Evolutionary conservation across 2,113 vertebrate genomes (phyloP).

Genomic region (Oryzias celebensis): DNA sequence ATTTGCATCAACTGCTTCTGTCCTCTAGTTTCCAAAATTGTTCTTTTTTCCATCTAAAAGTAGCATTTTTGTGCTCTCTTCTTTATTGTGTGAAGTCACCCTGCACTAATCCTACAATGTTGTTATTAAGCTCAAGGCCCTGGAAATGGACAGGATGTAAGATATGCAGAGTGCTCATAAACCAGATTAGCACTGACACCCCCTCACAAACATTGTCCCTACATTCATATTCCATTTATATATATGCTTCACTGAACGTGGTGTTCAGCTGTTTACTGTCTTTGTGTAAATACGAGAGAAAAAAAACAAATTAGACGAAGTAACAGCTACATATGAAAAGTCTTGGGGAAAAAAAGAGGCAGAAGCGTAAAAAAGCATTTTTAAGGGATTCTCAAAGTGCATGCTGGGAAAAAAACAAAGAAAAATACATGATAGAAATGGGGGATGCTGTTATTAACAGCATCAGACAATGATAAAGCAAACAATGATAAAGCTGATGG

Average conservation of each 20-base stretch:
- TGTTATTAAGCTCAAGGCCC: slow-evolving; percentile 76
- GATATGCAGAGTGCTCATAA: slow-evolving; percentile 74
- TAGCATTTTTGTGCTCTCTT: slow-evolving; percentile 35
- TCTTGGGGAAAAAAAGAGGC: slow-evolving; percentile 7
- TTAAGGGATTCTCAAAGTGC: slow-evolving; percentile 1
- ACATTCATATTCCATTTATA: slow-evolving; percentile 70
- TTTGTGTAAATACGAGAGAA: slow-evolving; percentile 17
- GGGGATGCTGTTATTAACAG: slow-evolving; percentile 28
- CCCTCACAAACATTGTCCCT: slow-evolving; percentile 68
- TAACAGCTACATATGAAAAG: slow-evolving; percentile 17
- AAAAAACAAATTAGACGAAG: slow-evolving; percentile 12
- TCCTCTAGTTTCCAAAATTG: slow-evolving; percentile 30
- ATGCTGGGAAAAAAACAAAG: slow-evolving; percentile 26
- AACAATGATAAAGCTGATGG: slow-evolving; percentile 1
- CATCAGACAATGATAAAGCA: slow-evolving; percentile 23
- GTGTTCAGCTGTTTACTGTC: slow-evolving; percentile 40
- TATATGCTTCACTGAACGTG: slow-evolving; percentile 60
- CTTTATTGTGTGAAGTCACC: slow-evolving; percentile 74
- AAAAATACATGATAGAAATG: slow-evolving; percentile 25
- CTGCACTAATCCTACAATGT: slow-evolving; percentile 76
- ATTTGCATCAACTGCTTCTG: neutral
- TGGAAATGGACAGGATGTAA: slow-evolving; percentile 73
- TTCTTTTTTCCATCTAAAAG: slow-evolving; percentile 30
- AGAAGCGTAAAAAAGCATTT: slow-evolving; percentile 1
- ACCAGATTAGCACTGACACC: slow-evolving; percentile 72